These are phyloP conservation scores for Gavia stellata DNA, from an alignment of 2,113 vertebrate genomes.

Conservation along the genomic window DNA sequence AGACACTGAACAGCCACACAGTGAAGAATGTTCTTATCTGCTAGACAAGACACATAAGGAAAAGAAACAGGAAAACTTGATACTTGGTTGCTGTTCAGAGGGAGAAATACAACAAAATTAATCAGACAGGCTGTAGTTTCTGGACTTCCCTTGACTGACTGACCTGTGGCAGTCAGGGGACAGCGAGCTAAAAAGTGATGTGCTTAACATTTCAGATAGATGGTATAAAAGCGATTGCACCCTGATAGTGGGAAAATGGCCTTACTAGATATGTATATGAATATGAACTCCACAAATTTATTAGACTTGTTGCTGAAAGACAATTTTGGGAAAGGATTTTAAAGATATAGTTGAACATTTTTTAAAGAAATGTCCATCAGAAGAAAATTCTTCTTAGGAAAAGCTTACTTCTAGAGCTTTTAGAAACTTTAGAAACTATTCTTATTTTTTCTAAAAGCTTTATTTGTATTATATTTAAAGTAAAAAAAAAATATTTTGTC, in stretches of 20 bases:
- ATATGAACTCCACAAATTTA: neutral
- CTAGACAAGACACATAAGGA: neutral
- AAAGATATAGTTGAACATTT: neutral
- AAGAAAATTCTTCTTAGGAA: neutral
- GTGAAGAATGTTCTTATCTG: neutral
- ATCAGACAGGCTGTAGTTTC: neutral
- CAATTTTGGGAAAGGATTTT: neutral
- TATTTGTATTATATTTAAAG: neutral
- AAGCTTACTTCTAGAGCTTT: neutral
- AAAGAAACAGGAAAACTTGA: neutral
- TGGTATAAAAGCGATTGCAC: neutral
- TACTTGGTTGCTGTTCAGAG: neutral
- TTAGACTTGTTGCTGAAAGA: neutral
- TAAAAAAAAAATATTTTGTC: neutral
- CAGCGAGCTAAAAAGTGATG: neutral
- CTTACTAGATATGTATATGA: neutral
- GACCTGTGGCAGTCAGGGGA: neutral
- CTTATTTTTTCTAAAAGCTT: neutral
- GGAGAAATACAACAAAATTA: neutral
- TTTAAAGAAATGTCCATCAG: neutral
- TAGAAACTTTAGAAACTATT: neutral
- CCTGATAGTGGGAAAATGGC: neutral
- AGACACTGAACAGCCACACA: neutral
- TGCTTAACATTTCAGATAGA: neutral
- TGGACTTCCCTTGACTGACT: neutral